Percentiles rank a stretch among this genome's conserved stretches.
Evolutionary conservation across 2,113 vertebrate genomes (phyloP).

Genomic region (Colossoma macropomum): DNA sequence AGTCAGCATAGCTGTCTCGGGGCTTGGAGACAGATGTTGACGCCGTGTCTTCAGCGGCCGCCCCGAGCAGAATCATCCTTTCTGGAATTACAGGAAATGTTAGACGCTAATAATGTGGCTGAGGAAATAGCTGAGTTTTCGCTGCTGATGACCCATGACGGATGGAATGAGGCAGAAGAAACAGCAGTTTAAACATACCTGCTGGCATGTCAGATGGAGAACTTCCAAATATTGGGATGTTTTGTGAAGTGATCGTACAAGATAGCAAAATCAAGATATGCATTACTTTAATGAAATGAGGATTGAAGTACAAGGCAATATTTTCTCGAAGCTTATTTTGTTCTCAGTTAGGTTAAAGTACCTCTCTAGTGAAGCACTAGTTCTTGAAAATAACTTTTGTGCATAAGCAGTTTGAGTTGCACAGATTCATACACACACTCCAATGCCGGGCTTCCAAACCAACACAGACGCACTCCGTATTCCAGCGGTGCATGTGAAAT

Average conservation of each 20-base stretch:
- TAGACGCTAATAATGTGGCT: conserved; percentile 37
- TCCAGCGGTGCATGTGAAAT: conserved; percentile 44
- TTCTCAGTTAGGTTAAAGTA: conserved; percentile 38
- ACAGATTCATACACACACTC: conserved; percentile 23
- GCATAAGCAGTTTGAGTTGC: conserved; percentile 43
- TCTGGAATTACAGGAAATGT: conserved; percentile 29
- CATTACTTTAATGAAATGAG: neutral
- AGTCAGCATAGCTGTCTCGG: conserved; percentile 50
- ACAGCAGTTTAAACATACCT: neutral
- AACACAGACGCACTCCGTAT: conserved; percentile 47
- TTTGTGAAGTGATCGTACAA: neutral
- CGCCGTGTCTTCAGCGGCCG: conserved; percentile 21
- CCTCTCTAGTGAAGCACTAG: conserved; percentile 40
- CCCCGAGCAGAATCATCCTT: conserved; percentile 21
- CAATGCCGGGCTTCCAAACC: conserved; percentile 20
- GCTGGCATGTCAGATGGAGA: neutral
- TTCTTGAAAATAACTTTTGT: conserved; percentile 42
- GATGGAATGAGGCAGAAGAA: neutral
- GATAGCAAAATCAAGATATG: neutral
- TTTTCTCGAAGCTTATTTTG: conserved; percentile 28
- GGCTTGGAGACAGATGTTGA: conserved; percentile 50
- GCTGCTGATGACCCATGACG: neutral
- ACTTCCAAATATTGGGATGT: neutral
- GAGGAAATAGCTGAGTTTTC: conserved; percentile 39
- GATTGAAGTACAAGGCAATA: neutral